Conservation (phyloP, 2,797 vertebrate species). For the Acanthurus tractus region DNA sequence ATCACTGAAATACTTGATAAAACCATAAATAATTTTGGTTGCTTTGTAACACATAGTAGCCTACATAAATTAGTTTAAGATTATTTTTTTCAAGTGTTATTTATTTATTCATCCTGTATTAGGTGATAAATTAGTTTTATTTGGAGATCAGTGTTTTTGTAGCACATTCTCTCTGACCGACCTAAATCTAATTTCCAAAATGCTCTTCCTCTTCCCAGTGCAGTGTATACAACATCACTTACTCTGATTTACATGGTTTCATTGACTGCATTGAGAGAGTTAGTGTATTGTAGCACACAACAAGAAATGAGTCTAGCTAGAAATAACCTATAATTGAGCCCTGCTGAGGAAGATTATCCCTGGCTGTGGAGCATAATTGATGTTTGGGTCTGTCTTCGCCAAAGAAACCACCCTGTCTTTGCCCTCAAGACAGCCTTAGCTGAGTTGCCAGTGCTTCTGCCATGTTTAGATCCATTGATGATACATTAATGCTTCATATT, state of each 20-base stretch:
- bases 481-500: slow-evolving; percentile 5
- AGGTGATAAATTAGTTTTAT: no score
- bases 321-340: slow-evolving; percentile 86
- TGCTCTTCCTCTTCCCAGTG: slow-evolving; percentile 4
- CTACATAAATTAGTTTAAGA: neutral
- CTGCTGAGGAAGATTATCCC: slow-evolving; percentile 81
- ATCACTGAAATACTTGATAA: neutral
- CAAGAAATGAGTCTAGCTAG: slow-evolving; percentile 69
- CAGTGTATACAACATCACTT: slow-evolving; percentile 8
- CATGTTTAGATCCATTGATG: slow-evolving; percentile 23
- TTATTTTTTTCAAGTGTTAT: no score
- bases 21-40: neutral
- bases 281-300: slow-evolving; percentile 57
- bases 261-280: slow-evolving; percentile 60
- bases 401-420: slow-evolving; percentile 78
- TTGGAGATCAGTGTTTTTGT: no score
- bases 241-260: slow-evolving; percentile 21
- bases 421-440: slow-evolving; percentile 48
- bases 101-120: no score
- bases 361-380: slow-evolving; percentile 80
- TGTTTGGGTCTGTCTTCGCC: slow-evolving; percentile 78
- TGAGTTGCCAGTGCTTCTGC: slow-evolving; percentile 19
- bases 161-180: neutral
- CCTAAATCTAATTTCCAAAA: slow-evolving; percentile 6
- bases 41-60: neutral